phyloP scores from a whole-genome alignment of 2,888 invertebrate genomes.

The Druceiella hillmani region DNA sequence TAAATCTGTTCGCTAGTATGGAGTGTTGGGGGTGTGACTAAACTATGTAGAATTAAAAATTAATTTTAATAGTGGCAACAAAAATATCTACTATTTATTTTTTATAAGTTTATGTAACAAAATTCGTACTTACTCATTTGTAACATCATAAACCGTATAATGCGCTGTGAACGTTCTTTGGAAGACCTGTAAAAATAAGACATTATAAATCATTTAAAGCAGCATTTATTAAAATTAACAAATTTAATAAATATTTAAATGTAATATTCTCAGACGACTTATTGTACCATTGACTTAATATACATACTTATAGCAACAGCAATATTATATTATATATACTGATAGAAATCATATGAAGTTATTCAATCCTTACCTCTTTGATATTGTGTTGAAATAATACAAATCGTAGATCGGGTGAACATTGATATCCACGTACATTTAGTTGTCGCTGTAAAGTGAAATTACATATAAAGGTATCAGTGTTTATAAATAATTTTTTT shows the following conservation, averaged over 20 bases:
- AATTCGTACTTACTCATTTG: conserved; percentile 71
- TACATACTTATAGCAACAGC: too few relatives aligned
- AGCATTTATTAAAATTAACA: too few relatives aligned
- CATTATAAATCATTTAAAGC: too few relatives aligned
- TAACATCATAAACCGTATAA: conserved; percentile 88
- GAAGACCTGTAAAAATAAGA: conserved; percentile 77
- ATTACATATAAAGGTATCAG: too few relatives aligned
- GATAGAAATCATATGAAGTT: too few relatives aligned
- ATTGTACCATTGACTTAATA: too few relatives aligned
- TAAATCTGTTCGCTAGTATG: conserved; percentile 5
- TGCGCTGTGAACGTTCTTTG: conserved; percentile 81
- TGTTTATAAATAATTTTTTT: too few relatives aligned
- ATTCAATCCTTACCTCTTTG: conserved; percentile 74
- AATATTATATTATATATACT: too few relatives aligned
- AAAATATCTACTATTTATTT: conserved; percentile 4
- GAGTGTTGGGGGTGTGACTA: conserved; percentile 4
- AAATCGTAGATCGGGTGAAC: conserved; percentile 79
- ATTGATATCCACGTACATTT: conserved; percentile 81
- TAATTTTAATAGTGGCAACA: conserved; percentile 4
- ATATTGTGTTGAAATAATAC: conserved; percentile 87
- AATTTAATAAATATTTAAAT: too few relatives aligned
- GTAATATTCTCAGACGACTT: too few relatives aligned
- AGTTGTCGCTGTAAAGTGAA: conserved; percentile 68
- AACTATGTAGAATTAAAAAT: conserved; percentile 6
- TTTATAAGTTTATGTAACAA: conserved; percentile 5